Evolutionary conservation across 1,140 invertebrate species (phyloP).

Genomic region (Caenorhabditis tropicalis): DNA sequence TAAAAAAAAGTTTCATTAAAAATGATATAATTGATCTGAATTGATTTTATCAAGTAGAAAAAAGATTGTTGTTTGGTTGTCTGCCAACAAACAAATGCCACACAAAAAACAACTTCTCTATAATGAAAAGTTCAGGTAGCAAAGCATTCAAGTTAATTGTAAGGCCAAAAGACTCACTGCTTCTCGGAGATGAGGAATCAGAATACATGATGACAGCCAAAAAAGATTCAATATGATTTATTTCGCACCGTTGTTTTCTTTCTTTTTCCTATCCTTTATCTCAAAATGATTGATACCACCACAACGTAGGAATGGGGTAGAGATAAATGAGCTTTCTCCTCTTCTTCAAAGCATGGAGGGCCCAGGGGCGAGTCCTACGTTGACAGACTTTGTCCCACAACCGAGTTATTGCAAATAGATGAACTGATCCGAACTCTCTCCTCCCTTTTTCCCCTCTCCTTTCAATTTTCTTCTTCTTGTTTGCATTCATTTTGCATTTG

Average conservation of each 20-base stretch:
- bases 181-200: background rate
- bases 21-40: too few species aligned
- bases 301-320: constrained; percentile 21
- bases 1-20: too few species aligned
- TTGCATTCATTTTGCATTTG: constrained; percentile 5
- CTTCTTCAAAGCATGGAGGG: background rate
- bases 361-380: background rate
- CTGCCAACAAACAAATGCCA: too few species aligned
- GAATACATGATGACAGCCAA: constrained; percentile 1
- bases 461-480: background rate
- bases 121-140: too few species aligned
- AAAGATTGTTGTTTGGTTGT: background rate
- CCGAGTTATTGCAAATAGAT: background rate
- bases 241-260: constrained; percentile 5
- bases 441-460: background rate
- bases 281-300: constrained; percentile 32
- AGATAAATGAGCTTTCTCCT: constrained; percentile 4
- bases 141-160: background rate
- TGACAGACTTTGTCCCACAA: constrained; percentile 26
- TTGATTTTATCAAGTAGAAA: too few species aligned
- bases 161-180: background rate
- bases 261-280: constrained; percentile 22
- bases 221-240: constrained; percentile 22
- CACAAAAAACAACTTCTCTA: too few species aligned
- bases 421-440: background rate